Base-by-base conservation (phyloP, 2,113 vertebrate species). In the Condylura cristata region DNA sequence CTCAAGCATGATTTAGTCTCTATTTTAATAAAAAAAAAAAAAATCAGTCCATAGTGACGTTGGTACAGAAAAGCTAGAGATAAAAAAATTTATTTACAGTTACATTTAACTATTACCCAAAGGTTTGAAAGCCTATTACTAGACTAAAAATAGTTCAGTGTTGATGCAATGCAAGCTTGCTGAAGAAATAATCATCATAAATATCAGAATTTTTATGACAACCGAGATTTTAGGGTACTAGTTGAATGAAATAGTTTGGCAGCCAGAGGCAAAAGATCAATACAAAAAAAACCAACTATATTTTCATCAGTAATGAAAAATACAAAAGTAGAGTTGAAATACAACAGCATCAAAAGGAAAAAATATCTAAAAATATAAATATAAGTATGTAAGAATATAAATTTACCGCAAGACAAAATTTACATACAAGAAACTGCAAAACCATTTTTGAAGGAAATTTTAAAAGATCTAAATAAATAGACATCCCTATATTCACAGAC, bases 71-170 rank as follows among this genome's bases (percentile, higher is more conserved):
- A 95, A 94, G 37, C 63, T 82, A 11, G 37, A 65, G 22, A 46
- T 53, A 89, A 56, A 53, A 89, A 75, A 44, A 66, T 48, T 26
- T 79, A 30, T 53, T 63, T 44, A 81, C 1, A 60, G n/a, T 65
- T 78, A 6, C 46, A 72, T 86, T 90, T 86, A 58, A 93, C n/a
- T 82, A 90, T 14, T 86, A 76, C 32, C 26, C 66, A 94, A 91
- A 89, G 80, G 71, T 72, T 46, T 82, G 60, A 56, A 89, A 66
- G 68, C 68, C 63, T 48, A 90, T 82, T 90, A 89, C 13, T 84
- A 44, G 65, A 86, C 68, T 76, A 22, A 82, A 92, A 90, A 90
- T 86, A 90, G 75, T 53, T 92, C 56, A 82, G 53, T 56, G 86
- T 46, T 82, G 60, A 75, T 86, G 61, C 13, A 89, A 93, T 32